Conservation (phyloP, 2,113 vertebrate genomes). For the Trematocara zebra region DNA sequence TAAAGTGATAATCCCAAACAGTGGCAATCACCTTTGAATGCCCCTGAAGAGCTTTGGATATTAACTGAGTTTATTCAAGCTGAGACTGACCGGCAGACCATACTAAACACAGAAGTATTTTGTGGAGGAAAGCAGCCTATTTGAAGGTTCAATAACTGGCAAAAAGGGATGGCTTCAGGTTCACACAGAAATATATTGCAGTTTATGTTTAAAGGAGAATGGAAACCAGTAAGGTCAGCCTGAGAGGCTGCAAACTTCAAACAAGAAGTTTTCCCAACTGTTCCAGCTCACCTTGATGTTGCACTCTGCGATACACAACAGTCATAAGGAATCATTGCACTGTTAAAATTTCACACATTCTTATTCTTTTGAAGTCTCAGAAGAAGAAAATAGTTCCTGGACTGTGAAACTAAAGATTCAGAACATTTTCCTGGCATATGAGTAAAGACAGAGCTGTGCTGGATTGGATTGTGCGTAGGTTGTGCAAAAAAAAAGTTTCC, state of each 20-base stretch:
- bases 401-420: background rate
- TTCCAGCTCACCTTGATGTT: constrained; percentile 15
- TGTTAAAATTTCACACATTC: background rate
- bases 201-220: background rate
- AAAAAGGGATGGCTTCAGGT: background rate
- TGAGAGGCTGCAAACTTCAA: constrained; percentile 2
- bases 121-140: background rate
- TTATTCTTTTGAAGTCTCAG: background rate
- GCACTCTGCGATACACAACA: background rate
- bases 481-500: background rate
- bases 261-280: background rate
- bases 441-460: background rate
- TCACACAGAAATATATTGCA: background rate
- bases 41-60: background rate
- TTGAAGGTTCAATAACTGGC: background rate
- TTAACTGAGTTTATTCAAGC: background rate
- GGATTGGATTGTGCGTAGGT: background rate
- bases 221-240: background rate
- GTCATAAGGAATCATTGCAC: background rate
- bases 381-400: background rate
- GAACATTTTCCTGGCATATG: background rate
- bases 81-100: background rate
- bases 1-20: background rate
- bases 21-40: background rate
- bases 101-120: background rate